Conservation (phyloP, 2,797 vertebrate species). For the Cryptoprocta ferox region DNA sequence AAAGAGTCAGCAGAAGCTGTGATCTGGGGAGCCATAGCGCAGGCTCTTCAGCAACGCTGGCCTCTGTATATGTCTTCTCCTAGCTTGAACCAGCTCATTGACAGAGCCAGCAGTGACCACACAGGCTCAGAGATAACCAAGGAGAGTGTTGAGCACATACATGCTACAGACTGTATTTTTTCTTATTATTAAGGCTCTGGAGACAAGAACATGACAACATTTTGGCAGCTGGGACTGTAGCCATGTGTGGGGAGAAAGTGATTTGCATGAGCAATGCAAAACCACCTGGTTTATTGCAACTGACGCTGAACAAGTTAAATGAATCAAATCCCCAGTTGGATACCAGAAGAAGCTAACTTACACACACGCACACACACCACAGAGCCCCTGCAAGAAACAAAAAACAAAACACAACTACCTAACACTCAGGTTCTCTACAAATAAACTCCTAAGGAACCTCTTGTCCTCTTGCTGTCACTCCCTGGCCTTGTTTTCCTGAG, state of each 20-base stretch:
- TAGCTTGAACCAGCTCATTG: not conserved
- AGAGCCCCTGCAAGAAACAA: not conserved
- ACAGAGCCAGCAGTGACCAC: slow-evolving; percentile 33
- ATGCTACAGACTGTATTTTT: slow-evolving; percentile 74
- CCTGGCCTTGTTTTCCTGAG: not conserved
- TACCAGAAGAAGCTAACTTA: slow-evolving; percentile 64
- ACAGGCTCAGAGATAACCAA: slow-evolving; percentile 29
- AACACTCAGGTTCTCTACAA: not conserved
- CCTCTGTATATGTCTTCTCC: not conserved
- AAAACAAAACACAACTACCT: not conserved
- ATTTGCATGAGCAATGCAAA: slow-evolving; percentile 82
- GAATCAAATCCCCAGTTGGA: slow-evolving; percentile 77
- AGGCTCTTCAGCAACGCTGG: not conserved
- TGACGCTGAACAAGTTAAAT: slow-evolving; percentile 77
- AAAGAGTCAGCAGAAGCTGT: not conserved
- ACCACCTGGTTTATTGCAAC: slow-evolving; percentile 82
- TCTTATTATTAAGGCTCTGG: slow-evolving; percentile 79
- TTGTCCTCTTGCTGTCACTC: not conserved
- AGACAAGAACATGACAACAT: slow-evolving; percentile 83
- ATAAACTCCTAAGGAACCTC: not conserved
- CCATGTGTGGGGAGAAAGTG: slow-evolving; percentile 82
- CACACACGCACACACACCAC: not conserved
- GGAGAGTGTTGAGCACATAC: slow-evolving; percentile 48
- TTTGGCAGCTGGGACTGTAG: slow-evolving; percentile 81
- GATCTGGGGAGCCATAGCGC: not conserved